Percentiles rank a stretch among this genome's conserved stretches.
Evolutionary conservation across 2,888 invertebrate species (phyloP).

Genomic region (Furcula furcula): DNA sequence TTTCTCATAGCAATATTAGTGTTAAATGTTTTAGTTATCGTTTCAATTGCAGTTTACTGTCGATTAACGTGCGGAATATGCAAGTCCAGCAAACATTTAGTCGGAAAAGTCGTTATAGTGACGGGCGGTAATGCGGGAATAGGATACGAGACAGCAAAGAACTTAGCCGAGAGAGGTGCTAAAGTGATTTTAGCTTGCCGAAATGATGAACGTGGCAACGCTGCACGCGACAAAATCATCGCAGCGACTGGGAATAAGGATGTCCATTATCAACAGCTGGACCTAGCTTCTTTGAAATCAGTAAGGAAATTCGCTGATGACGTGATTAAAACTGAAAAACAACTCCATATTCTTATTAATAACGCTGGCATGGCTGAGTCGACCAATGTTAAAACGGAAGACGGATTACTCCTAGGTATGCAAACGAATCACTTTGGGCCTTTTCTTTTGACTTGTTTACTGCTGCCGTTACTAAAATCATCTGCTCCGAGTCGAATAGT

Average conservation of each 20-base stretch:
- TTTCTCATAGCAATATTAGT: constrained; percentile 28
- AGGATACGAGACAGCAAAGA: constrained; percentile 88
- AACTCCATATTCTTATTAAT: constrained; percentile 83
- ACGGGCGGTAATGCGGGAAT: constrained; percentile 93
- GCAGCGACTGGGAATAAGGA: constrained; percentile 44
- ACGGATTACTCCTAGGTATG: constrained; percentile 82
- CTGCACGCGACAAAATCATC: constrained; percentile 59
- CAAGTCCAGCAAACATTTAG: constrained; percentile 70
- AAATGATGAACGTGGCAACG: constrained; percentile 84
- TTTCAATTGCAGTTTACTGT: constrained; percentile 30
- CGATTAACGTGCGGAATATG: constrained; percentile 49
- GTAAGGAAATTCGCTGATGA: constrained; percentile 83
- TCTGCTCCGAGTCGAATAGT: constrained; percentile 65
- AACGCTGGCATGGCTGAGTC: constrained; percentile 80
- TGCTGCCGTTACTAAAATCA: constrained; percentile 68
- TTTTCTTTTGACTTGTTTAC: constrained; percentile 84
- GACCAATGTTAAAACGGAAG: constrained; percentile 73
- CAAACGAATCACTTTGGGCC: constrained; percentile 84
- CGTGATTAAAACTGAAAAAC: constrained; percentile 71
- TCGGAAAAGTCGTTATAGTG: constrained; percentile 91
- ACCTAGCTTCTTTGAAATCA: constrained; percentile 76
- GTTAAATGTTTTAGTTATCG: constrained; percentile 21
- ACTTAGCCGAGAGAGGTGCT: constrained; percentile 87
- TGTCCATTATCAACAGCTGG: constrained; percentile 63
- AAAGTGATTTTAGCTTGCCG: constrained; percentile 91